Evolutionary conservation across 2,888 invertebrate species (phyloP), one percentile per base, ranked within the genome.

Genomic region (Globia sparganii): DNA sequence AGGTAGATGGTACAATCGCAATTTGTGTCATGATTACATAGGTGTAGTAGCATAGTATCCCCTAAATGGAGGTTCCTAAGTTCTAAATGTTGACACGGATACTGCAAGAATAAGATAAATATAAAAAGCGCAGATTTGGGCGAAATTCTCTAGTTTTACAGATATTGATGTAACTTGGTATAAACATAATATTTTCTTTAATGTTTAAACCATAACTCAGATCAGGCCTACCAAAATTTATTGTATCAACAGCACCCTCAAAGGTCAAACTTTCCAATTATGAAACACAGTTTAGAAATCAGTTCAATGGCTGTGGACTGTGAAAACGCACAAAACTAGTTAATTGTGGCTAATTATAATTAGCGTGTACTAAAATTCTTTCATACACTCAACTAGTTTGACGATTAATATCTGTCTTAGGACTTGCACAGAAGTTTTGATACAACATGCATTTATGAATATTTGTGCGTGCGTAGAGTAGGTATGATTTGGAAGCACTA

Each of bases 261-360:
- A 77, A 80, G 83, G 80, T 86, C 67, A 74, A 61, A 80, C 80
- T 83, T 80, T 86, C 81, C 46, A 80, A 81, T 87, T 67, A 83
- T 66, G 77, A 86, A 87, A 81, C 49, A 46, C 40, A 58, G 37
- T 81, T 87, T 78, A 76, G 86, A 85, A 85, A 86, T 78, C 76
- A 80, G 78, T 78, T 75, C 62, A 86, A 80, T 77, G 62, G 49
- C 68, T 83, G 77, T 80, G 49, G 80, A 77, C 79, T 75, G 73
- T 76, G 61, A 73, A 85, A 71, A 75, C 37, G 65, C 69, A 77
- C 65, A 71, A 77, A 77, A 61, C 58, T 64, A 28, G 64, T 43
- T 62, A 86, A 84, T 79, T 81, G 64, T 58, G 77, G 84, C 67
- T 85, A 81, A 84, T 74, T 83, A 74, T 78, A 80, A 86, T 77